Conservation (phyloP, 2,113 vertebrate species). For the Nesogale talazaci region DNA sequence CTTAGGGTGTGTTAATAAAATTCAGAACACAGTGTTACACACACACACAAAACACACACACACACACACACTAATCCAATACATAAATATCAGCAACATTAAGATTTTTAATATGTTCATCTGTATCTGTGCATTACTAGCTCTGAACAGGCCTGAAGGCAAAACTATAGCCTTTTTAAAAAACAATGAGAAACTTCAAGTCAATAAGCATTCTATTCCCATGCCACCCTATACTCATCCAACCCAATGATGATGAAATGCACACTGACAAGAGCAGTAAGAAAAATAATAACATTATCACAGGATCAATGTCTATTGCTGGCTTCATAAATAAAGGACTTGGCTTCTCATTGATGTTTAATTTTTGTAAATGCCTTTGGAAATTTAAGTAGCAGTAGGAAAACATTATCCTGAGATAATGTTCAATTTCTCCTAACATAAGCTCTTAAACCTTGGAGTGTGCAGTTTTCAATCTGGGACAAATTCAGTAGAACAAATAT, state of each 20-base stretch:
- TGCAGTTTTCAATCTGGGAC: slow-evolving; percentile 64
- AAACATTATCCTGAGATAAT: slow-evolving; percentile 73
- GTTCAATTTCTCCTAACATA: slow-evolving; percentile 68
- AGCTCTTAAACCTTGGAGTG: slow-evolving; percentile 64
- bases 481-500: slow-evolving; percentile 57
- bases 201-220: slow-evolving; percentile 63
- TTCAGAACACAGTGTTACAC: not conserved
- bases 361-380: slow-evolving; percentile 76
- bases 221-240: not conserved
- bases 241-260: slow-evolving; percentile 57
- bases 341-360: slow-evolving; percentile 75
- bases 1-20: not conserved
- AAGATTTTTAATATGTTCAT: slow-evolving; percentile 46
- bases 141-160: slow-evolving; percentile 8
- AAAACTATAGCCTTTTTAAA: slow-evolving; percentile 20
- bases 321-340: slow-evolving; percentile 69
- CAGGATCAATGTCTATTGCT: slow-evolving; percentile 69
- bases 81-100: not conserved
- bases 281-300: slow-evolving; percentile 71
- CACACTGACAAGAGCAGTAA: slow-evolving; percentile 69
- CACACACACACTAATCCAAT: not conserved
- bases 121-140: slow-evolving; percentile 12
- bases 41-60: not conserved
- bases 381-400: slow-evolving; percentile 75
- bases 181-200: slow-evolving; percentile 34